These are phyloP conservation scores for Creontiades dilutus DNA, from an alignment of 2,888 invertebrate species.

Conservation along the genomic window DNA sequence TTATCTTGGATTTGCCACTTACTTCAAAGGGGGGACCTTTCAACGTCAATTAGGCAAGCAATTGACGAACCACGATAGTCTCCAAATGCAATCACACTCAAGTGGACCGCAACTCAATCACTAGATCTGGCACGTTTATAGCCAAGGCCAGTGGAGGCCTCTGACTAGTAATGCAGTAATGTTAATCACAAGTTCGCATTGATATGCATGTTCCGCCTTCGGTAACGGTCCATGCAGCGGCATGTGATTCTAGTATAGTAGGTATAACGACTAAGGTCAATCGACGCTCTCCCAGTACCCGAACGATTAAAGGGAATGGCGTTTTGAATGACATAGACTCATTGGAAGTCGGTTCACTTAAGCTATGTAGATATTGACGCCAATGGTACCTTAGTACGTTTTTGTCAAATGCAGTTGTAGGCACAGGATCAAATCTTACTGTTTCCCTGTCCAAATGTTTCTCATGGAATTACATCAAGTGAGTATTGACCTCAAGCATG, in stretches of 20 bases:
- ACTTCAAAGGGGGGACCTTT: neutral
- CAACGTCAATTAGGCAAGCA: neutral
- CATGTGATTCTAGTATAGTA: neutral
- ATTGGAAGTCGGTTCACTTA: neutral
- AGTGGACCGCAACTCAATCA: slow-evolving; percentile 7
- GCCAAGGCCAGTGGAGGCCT: neutral
- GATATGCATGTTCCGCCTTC: slow-evolving; percentile 26
- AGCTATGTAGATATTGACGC: neutral
- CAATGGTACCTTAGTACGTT: neutral
- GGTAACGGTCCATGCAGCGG: neutral
- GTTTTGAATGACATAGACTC: slow-evolving; percentile 11
- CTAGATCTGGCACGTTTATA: neutral
- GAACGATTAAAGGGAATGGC: neutral
- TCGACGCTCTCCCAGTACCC: neutral
- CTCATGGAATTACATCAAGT: too few relatives aligned
- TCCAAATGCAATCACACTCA: slow-evolving; percentile 40
- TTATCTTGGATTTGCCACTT: too few relatives aligned
- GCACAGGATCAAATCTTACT: too few relatives aligned
- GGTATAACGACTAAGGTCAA: neutral
- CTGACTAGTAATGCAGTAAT: neutral
- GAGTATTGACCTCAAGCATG: too few relatives aligned
- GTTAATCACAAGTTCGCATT: slow-evolving; percentile 23
- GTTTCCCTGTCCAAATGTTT: too few relatives aligned
- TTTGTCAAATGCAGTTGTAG: too few relatives aligned
- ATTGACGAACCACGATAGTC: slow-evolving; percentile 6